Conservation (phyloP, 2,797 vertebrate genomes). For the Pseudochirops corinnae region DNA sequence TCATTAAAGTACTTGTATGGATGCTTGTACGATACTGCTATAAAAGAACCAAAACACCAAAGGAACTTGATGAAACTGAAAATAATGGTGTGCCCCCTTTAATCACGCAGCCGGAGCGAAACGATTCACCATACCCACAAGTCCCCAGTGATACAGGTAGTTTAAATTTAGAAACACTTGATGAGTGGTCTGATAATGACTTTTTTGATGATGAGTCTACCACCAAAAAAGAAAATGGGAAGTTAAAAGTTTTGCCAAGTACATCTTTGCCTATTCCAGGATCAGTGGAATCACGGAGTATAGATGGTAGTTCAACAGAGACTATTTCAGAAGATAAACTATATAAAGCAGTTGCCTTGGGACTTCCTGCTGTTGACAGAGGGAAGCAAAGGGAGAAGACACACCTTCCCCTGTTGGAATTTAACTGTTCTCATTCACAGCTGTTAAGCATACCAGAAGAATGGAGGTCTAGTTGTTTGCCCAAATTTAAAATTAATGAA, state of each 20-base stretch:
- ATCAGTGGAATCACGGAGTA: slow-evolving; percentile 90
- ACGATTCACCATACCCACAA: slow-evolving; percentile 67
- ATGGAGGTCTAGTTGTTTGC: slow-evolving; percentile 91
- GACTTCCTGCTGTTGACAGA: slow-evolving; percentile 92
- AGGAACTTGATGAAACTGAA: slow-evolving; percentile 73
- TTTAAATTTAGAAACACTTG: slow-evolving; percentile 88
- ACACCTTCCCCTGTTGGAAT: slow-evolving; percentile 84
- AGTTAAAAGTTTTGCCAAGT: slow-evolving; percentile 82
- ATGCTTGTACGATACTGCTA: slow-evolving; percentile 92
- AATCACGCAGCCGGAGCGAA: slow-evolving; percentile 63
- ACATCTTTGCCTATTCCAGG: slow-evolving; percentile 91
- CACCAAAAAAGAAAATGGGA: slow-evolving; percentile 84
- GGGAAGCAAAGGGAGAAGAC: slow-evolving; percentile 83
- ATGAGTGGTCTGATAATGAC: slow-evolving; percentile 94
- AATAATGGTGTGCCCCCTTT: slow-evolving; percentile 62
- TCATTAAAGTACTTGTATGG: slow-evolving; percentile 95
- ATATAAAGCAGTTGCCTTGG: slow-evolving; percentile 89
- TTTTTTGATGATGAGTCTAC: slow-evolving; percentile 91
- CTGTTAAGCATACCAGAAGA: slow-evolving; percentile 90
- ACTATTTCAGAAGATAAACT: slow-evolving; percentile 89
- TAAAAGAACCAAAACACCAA: slow-evolving; percentile 84
- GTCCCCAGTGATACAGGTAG: slow-evolving; percentile 89
- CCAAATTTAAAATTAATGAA: slow-evolving; percentile 88
- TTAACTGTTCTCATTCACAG: slow-evolving; percentile 92
- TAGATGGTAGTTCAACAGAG: slow-evolving; percentile 87